Evolutionary conservation across 2,113 vertebrate species (phyloP).

Genomic region (Onychorhynchus coronatus): DNA sequence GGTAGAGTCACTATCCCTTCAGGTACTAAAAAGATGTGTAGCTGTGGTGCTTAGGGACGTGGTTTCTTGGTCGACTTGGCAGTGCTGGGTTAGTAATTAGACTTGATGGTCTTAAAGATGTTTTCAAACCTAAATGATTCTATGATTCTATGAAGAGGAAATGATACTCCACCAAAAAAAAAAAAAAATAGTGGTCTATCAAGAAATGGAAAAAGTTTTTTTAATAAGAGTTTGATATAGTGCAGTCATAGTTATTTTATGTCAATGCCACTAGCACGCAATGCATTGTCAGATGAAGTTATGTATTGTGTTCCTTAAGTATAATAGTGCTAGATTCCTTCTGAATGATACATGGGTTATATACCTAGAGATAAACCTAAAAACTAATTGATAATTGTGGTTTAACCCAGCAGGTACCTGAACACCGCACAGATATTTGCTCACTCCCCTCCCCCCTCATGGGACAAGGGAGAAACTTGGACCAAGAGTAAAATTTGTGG

Average conservation of each 20-base stretch:
- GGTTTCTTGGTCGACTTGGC: neutral
- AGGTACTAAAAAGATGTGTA: accelerated
- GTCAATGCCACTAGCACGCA: neutral
- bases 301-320: neutral
- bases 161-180: neutral
- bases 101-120: neutral
- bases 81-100: neutral
- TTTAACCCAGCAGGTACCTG: neutral
- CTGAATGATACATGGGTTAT: neutral
- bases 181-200: neutral
- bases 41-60: neutral
- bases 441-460: too few species aligned
- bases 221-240: neutral
- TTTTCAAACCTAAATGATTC: neutral
- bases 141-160: neutral
- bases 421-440: neutral
- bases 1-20: too few species aligned
- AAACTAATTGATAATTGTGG: neutral
- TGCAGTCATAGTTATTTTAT: neutral
- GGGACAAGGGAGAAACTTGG: neutral
- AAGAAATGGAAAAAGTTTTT: neutral
- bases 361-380: neutral
- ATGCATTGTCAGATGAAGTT: neutral
- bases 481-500: neutral
- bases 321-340: neutral